A percentile compares a stretch with the other conserved stretches of the same genome.
Conservation (phyloP, 2,113 vertebrate species). For the Dasypus novemcinctus region DNA sequence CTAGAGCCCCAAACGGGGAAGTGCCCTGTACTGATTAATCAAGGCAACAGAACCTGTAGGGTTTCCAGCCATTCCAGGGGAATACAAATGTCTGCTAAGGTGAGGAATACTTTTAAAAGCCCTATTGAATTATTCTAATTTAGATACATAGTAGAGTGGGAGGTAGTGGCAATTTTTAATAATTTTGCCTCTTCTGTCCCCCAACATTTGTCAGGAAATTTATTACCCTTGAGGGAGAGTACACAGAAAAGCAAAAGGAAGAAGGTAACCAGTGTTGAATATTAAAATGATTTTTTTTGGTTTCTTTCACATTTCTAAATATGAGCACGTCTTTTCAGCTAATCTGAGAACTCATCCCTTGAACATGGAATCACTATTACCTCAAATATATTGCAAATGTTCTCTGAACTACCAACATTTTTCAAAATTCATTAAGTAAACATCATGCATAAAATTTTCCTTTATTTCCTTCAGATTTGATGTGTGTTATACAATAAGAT, state of each 20-base stretch:
- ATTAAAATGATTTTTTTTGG: background rate
- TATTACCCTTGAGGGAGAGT: background rate
- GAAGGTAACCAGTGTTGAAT: background rate
- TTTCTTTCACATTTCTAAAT: background rate
- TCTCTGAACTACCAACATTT: background rate
- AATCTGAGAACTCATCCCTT: background rate
- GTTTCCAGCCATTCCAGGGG: background rate
- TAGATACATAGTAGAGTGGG: background rate
- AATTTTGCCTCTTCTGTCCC: background rate
- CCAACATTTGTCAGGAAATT: background rate
- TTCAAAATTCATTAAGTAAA: background rate
- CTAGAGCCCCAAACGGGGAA: background rate
- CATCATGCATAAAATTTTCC: background rate
- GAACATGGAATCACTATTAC: background rate
- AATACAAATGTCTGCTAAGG: background rate
- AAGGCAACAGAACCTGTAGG: background rate
- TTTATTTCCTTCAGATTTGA: background rate
- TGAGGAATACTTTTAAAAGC: background rate
- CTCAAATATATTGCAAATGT: background rate
- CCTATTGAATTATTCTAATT: background rate
- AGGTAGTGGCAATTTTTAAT: background rate
- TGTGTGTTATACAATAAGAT: too few relatives aligned
- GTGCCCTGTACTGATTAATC: background rate
- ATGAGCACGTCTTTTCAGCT: background rate
- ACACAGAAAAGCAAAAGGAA: background rate